phyloP scores from a whole-genome alignment of 1,140 invertebrate species.

The Onthophagus taurus region DNA sequence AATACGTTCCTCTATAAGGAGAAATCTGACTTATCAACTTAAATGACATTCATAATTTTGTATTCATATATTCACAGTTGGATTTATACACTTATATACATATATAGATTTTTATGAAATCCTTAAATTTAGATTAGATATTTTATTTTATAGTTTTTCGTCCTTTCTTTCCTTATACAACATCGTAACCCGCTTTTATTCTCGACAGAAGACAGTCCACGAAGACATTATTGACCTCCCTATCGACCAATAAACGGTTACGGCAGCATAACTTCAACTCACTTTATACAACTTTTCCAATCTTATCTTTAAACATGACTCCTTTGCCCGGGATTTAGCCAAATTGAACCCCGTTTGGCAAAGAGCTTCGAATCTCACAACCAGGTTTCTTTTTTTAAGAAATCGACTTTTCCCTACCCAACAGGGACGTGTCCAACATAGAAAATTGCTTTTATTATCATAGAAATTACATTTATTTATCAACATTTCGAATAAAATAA shows the following conservation, averaged over 20 bases:
- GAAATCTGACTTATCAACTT: too few species aligned
- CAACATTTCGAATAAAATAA: neutral
- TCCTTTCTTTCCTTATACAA: too few species aligned
- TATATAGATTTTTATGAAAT: too few species aligned
- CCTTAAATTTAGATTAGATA: too few species aligned
- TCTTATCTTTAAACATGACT: constrained; percentile 41
- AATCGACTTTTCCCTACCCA: constrained; percentile 1
- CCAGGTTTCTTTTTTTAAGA: constrained; percentile 1
- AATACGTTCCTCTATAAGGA: too few species aligned
- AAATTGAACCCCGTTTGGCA: constrained; percentile 35
- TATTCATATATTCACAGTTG: too few species aligned
- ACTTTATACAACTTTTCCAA: constrained; percentile 46
- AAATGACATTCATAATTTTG: too few species aligned
- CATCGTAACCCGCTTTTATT: constrained; percentile 15
- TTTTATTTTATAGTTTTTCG: too few species aligned
- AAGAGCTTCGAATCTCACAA: neutral
- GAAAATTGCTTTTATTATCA: constrained; percentile 12
- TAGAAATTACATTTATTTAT: constrained; percentile 13
- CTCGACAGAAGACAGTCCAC: constrained; percentile 19
- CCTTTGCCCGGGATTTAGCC: constrained; percentile 41
- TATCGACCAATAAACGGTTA: constrained; percentile 37
- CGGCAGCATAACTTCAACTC: constrained; percentile 44
- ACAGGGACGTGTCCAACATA: constrained; percentile 12
- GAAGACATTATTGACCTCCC: constrained; percentile 29
- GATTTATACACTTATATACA: too few species aligned